Evolutionary conservation across 2,888 invertebrate genomes (phyloP), one percentile per base, ranked within the genome.

Genomic region (Watsonalla binaria): DNA sequence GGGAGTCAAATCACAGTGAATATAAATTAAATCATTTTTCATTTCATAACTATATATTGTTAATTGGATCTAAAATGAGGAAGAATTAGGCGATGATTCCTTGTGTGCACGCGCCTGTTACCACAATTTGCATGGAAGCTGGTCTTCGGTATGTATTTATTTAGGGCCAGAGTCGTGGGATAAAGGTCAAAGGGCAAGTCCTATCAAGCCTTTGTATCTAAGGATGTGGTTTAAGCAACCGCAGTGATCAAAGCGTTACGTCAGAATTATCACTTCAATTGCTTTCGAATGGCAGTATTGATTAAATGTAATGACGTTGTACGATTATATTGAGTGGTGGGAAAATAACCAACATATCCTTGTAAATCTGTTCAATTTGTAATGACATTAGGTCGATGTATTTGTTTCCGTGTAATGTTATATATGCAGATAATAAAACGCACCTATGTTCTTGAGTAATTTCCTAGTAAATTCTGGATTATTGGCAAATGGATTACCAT

Each of bases 161-260:
- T 24, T 24, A 24, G 24, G 1, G 24, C 57, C 48, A 45, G 13
- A 54, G 46, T 64, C 77, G 75, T 78, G 76, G 78, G 75, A 80
- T 75, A 76, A 75, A 80, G 84, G 78, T 82, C 81, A 84, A 76
- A 84, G 84, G 79, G 76, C 77, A 70, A 60, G 61, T 62, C 69
- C 70, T 76, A 82, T 82, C 76, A 63, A 59, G 67, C 64, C 69
- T 76, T 76, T 71, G 69, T 68, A 74, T 78, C 76, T 73, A 54
- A 66, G 68, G 69, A 70, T 65, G 65, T 61, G 63, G 69, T 64
- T 71, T 65, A 62, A 68, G 70, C 56, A 65, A 67, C 66, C 69
- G 59, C 70, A 67, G 60, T 37, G 9, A 42, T 63, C 70, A 68
- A 66, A 66, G 66, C 65, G 64, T 71, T 71, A 70, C 55, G 66